Conservation (phyloP, 2,113 vertebrate species). For the Hemiprocne comata region DNA sequence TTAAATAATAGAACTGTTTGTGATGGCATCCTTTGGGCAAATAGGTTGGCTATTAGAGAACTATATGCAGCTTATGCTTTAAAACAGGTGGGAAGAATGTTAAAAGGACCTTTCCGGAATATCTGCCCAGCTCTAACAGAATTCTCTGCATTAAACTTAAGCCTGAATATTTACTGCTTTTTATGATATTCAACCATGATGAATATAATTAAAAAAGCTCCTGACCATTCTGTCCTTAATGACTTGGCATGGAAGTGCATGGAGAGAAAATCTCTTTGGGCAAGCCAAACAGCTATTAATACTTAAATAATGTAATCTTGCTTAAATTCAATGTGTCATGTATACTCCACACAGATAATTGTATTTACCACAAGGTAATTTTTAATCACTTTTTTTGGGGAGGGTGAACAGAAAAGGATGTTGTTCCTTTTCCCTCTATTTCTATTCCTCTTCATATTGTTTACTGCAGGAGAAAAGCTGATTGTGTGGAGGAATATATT, state of each 20-base stretch:
- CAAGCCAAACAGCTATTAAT: background rate
- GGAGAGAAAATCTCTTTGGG: background rate
- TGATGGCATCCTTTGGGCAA: background rate
- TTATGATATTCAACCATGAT: background rate
- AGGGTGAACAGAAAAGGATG: background rate
- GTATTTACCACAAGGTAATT: background rate
- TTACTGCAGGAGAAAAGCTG: background rate
- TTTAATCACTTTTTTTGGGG: accelerated
- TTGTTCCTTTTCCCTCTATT: background rate
- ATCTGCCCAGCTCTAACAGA: background rate
- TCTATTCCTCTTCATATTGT: background rate
- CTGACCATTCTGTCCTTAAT: background rate
- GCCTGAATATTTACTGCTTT: background rate
- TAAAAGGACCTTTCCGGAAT: background rate
- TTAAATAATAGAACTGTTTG: background rate
- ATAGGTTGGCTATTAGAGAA: background rate
- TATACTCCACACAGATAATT: background rate
- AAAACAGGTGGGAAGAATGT: background rate
- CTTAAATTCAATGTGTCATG: background rate
- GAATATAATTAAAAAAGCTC: background rate
- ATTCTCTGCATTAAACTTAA: background rate
- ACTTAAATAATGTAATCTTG: background rate
- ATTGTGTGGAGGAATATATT: background rate
- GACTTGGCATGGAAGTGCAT: background rate
- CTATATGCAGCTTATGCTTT: background rate